phyloP scores from a whole-genome alignment of 2,113 vertebrate genomes.

The Dascyllus trimaculatus region DNA sequence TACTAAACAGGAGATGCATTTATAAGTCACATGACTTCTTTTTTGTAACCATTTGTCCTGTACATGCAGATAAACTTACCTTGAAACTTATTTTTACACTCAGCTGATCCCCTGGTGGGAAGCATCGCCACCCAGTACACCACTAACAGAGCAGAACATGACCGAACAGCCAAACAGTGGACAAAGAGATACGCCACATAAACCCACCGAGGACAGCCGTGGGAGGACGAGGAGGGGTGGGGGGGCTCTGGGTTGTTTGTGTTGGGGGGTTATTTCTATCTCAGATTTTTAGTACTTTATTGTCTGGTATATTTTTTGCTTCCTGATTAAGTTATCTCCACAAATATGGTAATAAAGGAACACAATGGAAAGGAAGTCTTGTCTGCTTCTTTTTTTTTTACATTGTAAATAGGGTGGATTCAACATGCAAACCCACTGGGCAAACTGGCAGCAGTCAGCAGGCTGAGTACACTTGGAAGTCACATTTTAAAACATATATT shows the following conservation, averaged over 20 bases:
- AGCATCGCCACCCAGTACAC: conserved; percentile 98
- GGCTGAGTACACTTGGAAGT: too few relatives aligned
- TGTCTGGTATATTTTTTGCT: conserved; percentile 85
- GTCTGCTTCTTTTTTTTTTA: neutral
- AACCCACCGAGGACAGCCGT: conserved; percentile 70
- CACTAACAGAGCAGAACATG: conserved; percentile 98
- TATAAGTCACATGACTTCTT: too few relatives aligned
- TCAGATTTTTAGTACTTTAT: conserved; percentile 98
- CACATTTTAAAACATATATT: too few relatives aligned
- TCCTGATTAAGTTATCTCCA: conserved; percentile 96
- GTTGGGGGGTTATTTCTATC: conserved; percentile 89
- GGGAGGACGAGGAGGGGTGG: conserved; percentile 69
- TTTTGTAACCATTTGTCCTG: too few relatives aligned
- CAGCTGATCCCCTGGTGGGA: conserved; percentile 96
- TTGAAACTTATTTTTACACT: too few relatives aligned
- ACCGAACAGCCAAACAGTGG: conserved; percentile 98
- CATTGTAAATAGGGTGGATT: too few relatives aligned
- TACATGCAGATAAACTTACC: too few relatives aligned
- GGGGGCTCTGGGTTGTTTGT: conserved; percentile 51
- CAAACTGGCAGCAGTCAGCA: too few relatives aligned
- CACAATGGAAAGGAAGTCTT: conserved; percentile 78
- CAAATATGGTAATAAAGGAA: conserved; percentile 91
- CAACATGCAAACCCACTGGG: too few relatives aligned
- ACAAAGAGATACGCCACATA: conserved; percentile 98
- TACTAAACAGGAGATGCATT: too few relatives aligned